These are phyloP conservation scores for Cinclus cinclus DNA, from an alignment of 2,113 vertebrate species.

Conservation along the genomic window DNA sequence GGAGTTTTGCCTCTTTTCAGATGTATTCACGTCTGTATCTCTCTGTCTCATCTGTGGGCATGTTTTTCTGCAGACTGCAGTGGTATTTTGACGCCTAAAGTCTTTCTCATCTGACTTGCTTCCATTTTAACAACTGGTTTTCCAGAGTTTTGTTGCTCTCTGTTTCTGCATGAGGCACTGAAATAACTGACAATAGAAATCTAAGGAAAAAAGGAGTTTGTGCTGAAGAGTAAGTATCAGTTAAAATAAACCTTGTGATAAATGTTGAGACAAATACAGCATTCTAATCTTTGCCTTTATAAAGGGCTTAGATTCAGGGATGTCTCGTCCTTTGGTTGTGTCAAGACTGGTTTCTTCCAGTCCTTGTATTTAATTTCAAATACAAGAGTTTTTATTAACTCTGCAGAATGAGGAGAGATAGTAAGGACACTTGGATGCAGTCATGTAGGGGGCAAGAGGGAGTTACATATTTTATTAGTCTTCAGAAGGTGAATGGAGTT, in stretches of 20 bases:
- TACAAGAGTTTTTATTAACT: not conserved
- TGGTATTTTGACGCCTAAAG: not conserved
- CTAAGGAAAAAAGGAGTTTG: not conserved
- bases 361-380: not conserved
- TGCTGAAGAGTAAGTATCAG: not conserved
- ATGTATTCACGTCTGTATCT: accelerated
- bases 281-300: not conserved
- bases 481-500: not conserved
- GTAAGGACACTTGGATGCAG: not conserved
- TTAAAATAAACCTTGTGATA: not conserved
- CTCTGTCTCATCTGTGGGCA: not conserved
- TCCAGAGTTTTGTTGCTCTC: not conserved
- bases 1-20: not conserved
- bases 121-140: not conserved
- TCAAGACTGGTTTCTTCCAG: not conserved
- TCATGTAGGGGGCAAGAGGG: not conserved
- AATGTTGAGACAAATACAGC: not conserved
- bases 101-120: not conserved
- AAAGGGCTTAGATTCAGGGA: not conserved
- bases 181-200: not conserved
- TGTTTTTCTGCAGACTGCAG: not conserved
- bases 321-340: not conserved
- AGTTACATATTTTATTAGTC: accelerated
- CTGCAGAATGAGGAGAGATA: not conserved
- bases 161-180: not conserved